Evolutionary conservation across 2,797 vertebrate species (phyloP).

Genomic region (Gallinago stenura): DNA sequence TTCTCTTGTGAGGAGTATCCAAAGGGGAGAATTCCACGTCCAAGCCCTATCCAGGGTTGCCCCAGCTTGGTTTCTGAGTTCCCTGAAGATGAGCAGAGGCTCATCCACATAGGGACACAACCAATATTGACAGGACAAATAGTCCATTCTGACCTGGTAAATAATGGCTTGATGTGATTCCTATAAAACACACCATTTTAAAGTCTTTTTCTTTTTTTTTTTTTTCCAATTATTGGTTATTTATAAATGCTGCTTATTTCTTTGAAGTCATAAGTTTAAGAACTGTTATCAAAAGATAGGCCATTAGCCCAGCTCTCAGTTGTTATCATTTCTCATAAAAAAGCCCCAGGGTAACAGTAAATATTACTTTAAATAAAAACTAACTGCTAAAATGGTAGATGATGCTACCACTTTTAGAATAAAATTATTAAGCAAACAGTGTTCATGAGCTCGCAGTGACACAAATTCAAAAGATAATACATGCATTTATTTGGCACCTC

Average conservation of each 20-base stretch:
- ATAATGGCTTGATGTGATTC: neutral
- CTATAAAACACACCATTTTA: neutral
- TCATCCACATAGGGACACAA: neutral
- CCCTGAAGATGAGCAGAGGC: neutral
- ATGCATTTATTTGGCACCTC: neutral
- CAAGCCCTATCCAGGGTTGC: neutral
- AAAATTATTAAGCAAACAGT: neutral
- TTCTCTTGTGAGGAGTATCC: neutral
- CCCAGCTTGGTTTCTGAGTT: neutral
- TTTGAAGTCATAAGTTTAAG: neutral
- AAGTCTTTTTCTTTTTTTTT: fast-evolving
- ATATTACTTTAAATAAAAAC: neutral
- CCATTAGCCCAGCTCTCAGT: neutral
- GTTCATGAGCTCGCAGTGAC: neutral
- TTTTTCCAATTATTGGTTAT: neutral
- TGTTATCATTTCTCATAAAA: neutral
- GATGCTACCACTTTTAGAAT: neutral
- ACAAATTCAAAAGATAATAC: neutral
- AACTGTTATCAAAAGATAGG: neutral
- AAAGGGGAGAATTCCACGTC: neutral
- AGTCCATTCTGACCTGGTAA: neutral
- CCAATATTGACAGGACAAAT: neutral
- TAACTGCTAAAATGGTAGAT: neutral
- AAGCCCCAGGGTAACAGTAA: fast-evolving
- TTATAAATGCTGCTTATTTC: neutral